Conservation (phyloP, 2,888 invertebrate genomes). For the Neoaliturus tenellus region DNA sequence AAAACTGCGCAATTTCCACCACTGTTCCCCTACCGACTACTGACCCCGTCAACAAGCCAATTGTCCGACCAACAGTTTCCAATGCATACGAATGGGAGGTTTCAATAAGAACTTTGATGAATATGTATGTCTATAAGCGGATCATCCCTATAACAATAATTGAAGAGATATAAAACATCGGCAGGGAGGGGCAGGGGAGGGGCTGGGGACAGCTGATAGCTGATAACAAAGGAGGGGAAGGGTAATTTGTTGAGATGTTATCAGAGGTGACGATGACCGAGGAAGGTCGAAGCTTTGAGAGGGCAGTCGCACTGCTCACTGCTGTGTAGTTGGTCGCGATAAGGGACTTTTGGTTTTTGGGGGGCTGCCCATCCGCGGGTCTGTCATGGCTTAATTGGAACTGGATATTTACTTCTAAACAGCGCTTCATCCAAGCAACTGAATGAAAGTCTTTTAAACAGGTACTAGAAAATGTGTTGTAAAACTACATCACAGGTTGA, state of each 20-base stretch:
- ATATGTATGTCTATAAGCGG: constrained; percentile 42
- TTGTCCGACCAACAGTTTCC: constrained; percentile 7
- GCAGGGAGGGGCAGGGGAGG: neutral
- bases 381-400: too few relatives aligned
- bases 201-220: constrained; percentile 37
- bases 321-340: too few relatives aligned
- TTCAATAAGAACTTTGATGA: constrained; percentile 20
- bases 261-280: neutral
- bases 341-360: too few relatives aligned
- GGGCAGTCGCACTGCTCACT: neutral
- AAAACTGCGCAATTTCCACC: too few relatives aligned
- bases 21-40: neutral
- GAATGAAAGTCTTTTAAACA: too few relatives aligned
- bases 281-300: neutral
- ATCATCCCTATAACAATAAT: constrained; percentile 44
- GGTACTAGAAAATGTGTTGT: too few relatives aligned
- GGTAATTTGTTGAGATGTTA: constrained; percentile 40
- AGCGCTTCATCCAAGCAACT: too few relatives aligned
- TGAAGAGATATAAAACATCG: constrained; percentile 32
- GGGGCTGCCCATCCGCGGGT: too few relatives aligned
- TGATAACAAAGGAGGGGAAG: constrained; percentile 19
- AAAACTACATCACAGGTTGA: too few relatives aligned
- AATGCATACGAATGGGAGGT: constrained; percentile 21
- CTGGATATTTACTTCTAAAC: too few relatives aligned
- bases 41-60: neutral